Evolutionary conservation across 2,888 invertebrate genomes (phyloP).

Genomic region (Clistopyga incitator): DNA sequence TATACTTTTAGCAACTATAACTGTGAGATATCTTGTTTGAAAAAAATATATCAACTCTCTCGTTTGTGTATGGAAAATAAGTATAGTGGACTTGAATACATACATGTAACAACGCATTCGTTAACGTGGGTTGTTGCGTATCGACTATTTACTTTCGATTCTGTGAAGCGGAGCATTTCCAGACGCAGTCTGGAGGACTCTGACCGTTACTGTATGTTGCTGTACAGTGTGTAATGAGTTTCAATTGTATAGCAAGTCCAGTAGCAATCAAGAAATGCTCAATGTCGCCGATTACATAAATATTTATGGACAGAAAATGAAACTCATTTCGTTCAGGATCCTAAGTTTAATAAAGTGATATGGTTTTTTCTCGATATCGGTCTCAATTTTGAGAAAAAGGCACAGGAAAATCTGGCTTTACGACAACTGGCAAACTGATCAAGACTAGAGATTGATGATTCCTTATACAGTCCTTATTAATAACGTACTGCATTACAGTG

Average conservation of each 20-base stretch:
- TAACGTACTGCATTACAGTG: too few relatives aligned
- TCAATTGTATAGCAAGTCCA: constrained; percentile 48
- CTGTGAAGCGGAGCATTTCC: constrained; percentile 22
- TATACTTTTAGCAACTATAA: constrained; percentile 1
- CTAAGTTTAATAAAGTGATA: background rate
- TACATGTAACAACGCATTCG: background rate
- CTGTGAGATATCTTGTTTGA: background rate
- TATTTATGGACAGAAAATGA: background rate
- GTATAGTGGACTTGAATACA: background rate
- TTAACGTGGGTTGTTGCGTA: constrained; percentile 6
- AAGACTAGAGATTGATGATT: background rate
- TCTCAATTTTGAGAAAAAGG: background rate
- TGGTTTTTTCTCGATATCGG: background rate
- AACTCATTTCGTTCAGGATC: background rate
- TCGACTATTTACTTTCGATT: constrained; percentile 59
- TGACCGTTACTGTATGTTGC: background rate
- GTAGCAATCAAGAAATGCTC: background rate
- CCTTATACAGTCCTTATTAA: too few relatives aligned
- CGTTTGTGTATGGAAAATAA: background rate
- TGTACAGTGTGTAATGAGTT: constrained; percentile 6
- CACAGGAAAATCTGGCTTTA: background rate
- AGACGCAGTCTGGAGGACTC: constrained; percentile 23
- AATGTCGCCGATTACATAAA: background rate
- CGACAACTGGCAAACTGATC: too few relatives aligned
- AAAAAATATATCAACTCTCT: background rate